Percentiles rank a stretch among this genome's conserved stretches.
These are phyloP conservation scores for Amblyraja radiata DNA, from an alignment of 2,797 vertebrate genomes.

Conservation along the genomic window DNA sequence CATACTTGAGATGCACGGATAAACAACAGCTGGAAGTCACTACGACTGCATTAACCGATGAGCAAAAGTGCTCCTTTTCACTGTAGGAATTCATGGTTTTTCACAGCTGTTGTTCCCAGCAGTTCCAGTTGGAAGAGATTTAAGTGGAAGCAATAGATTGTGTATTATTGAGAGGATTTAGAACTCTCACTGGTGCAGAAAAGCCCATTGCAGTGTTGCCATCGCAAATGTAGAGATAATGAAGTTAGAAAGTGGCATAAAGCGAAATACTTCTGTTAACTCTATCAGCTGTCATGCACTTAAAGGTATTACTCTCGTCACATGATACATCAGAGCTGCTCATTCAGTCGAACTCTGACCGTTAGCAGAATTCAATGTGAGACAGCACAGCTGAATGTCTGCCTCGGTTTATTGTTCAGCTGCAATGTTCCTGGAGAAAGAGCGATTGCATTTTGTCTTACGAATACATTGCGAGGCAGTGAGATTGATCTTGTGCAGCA, in stretches of 20 bases:
- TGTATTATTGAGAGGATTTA: not conserved
- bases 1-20: not conserved
- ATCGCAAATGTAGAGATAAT: not conserved
- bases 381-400: not conserved
- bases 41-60: not conserved
- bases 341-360: not conserved
- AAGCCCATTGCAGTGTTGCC: not conserved
- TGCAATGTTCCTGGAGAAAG: not conserved
- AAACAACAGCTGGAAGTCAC: not conserved
- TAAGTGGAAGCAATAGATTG: constrained; percentile 26
- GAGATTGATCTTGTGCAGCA: not conserved
- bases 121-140: constrained; percentile 1
- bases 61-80: not conserved
- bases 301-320: not conserved
- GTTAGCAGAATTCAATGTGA: not conserved
- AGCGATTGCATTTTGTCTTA: not conserved
- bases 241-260: not conserved
- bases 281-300: not conserved
- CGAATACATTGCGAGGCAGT: not conserved
- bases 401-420: not conserved
- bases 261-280: not conserved
- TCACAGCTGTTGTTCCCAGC: not conserved
- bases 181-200: not conserved
- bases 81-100: not conserved
- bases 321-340: constrained; percentile 10